These are phyloP conservation scores for Drosophila anomalata DNA, from an alignment of 2,888 invertebrate genomes.

Conservation along the genomic window DNA sequence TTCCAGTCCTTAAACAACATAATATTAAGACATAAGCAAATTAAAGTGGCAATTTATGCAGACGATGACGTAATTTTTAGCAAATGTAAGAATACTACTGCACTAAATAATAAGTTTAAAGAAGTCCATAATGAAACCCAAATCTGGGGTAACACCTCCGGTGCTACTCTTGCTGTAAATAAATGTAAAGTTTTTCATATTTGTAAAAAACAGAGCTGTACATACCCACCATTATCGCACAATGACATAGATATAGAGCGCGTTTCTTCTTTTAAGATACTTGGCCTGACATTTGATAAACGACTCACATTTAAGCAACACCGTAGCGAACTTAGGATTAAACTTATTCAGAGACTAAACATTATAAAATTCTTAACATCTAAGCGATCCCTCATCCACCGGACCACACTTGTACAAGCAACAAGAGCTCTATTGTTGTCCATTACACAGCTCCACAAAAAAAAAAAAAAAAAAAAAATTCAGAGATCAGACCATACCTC, in stretches of 20 bases:
- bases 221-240: conserved; percentile 8
- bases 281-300: conserved; percentile 22
- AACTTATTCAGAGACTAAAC: conserved; percentile 26
- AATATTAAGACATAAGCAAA: conserved; percentile 24
- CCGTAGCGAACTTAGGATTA: conserved; percentile 29
- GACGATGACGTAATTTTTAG: conserved; percentile 22
- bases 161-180: conserved; percentile 23
- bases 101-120: conserved; percentile 15
- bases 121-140: conserved; percentile 9
- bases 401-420: too few species aligned
- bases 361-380: conserved; percentile 40
- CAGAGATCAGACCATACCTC: too few species aligned
- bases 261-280: conserved; percentile 14
- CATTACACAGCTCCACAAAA: too few species aligned
- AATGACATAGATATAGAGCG: conserved; percentile 19
- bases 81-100: conserved; percentile 21
- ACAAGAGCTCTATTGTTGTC: too few species aligned
- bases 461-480: not conserved
- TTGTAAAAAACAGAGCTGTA: conserved; percentile 29
- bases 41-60: conserved; percentile 12
- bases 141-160: conserved; percentile 14
- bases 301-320: conserved; percentile 35
- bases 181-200: conserved; percentile 33
- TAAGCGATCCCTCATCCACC: conserved; percentile 6
- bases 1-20: conserved; percentile 29